Percentiles rank a stretch among this genome's conserved stretches.
These are phyloP conservation scores for Metridium senile DNA, from an alignment of 92 coral and sea anemone species.

Conservation along the genomic window DNA sequence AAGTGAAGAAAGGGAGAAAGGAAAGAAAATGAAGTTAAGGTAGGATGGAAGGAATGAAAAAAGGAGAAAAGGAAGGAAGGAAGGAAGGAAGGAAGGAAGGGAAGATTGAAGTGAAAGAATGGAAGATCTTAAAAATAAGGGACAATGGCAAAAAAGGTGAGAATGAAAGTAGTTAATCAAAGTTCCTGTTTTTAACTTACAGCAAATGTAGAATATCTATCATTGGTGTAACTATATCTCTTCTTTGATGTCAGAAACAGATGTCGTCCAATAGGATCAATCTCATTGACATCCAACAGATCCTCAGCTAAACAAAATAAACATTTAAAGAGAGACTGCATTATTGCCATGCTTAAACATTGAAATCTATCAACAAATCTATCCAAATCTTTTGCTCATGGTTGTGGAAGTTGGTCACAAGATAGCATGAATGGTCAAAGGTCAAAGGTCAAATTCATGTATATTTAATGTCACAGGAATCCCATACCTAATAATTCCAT, in stretches of 20 bases:
- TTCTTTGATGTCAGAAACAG: slow-evolving; percentile 65
- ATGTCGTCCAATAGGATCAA: slow-evolving; percentile 95
- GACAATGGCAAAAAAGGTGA: background rate
- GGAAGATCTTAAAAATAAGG: background rate
- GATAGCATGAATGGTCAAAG: no score
- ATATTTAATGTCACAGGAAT: no score
- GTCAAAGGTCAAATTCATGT: no score
- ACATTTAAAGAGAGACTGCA: no score
- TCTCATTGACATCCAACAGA: slow-evolving; percentile 86
- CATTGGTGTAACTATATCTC: slow-evolving; percentile 78
- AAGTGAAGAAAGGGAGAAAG: background rate
- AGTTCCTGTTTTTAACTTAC: slow-evolving; percentile 41
- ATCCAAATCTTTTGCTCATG: no score
- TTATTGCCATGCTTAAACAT: no score
- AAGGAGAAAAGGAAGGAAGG: background rate
- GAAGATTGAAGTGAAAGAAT: background rate
- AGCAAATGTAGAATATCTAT: slow-evolving; percentile 91
- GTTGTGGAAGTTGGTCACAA: no score
- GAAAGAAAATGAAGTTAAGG: background rate
- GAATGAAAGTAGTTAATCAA: background rate
- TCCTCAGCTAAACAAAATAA: slow-evolving; percentile 69
- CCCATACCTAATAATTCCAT: slow-evolving; percentile 45
- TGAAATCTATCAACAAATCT: slow-evolving; percentile 1
- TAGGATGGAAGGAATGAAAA: background rate
- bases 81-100: background rate